phyloP scores from a whole-genome alignment of 1,140 invertebrate genomes.

The Scaptomyza pallida region DNA sequence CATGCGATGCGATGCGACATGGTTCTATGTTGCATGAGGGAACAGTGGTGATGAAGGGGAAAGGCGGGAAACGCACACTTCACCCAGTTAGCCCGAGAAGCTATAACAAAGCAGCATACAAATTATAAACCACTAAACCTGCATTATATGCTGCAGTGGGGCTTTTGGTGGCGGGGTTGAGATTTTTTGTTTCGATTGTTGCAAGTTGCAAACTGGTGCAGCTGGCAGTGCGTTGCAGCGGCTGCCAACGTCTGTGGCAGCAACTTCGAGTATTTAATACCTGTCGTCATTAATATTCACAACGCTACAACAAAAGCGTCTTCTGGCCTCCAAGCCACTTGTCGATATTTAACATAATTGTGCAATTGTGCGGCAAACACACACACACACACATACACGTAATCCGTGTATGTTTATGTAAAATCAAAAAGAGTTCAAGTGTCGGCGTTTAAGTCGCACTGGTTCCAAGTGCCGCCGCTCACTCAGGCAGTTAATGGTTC shows the following conservation, averaged over 20 bases:
- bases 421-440: slow-evolving; percentile 81
- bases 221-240: slow-evolving; percentile 1
- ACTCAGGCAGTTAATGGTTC: slow-evolving; percentile 65
- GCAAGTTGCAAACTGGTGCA: not conserved
- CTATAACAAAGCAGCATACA: slow-evolving; percentile 28
- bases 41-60: too few relatives aligned
- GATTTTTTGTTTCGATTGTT: slow-evolving; percentile 43
- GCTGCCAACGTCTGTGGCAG: not conserved
- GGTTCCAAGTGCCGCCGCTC: slow-evolving; percentile 47
- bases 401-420: slow-evolving; percentile 2
- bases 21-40: too few relatives aligned
- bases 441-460: slow-evolving; percentile 62
- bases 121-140: slow-evolving; percentile 57
- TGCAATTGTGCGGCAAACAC: slow-evolving; percentile 64
- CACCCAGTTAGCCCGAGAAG: slow-evolving; percentile 40
- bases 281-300: slow-evolving; percentile 56
- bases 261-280: slow-evolving; percentile 72
- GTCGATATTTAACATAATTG: slow-evolving; percentile 82
- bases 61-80: slow-evolving; percentile 12
- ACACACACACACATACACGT: slow-evolving; percentile 10
- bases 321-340: slow-evolving; percentile 55
- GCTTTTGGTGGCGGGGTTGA: too few relatives aligned
- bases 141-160: slow-evolving; percentile 43
- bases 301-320: slow-evolving; percentile 58
- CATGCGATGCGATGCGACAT: too few relatives aligned